These are phyloP conservation scores for Arrhopalites spinosus DNA, from an alignment of 2,888 invertebrate species.

Conservation along the genomic window DNA sequence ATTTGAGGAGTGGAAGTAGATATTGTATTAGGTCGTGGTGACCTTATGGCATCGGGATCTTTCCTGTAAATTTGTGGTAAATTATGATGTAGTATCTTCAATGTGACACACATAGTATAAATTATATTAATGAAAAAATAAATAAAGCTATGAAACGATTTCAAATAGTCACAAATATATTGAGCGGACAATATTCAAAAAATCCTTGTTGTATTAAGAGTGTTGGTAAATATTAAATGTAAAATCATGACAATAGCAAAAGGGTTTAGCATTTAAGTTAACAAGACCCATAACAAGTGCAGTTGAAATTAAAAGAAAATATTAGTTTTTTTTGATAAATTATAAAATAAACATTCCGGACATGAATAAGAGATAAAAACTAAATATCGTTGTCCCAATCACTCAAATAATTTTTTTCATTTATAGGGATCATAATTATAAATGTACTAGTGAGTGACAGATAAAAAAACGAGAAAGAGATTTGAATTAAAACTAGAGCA, in stretches of 20 bases:
- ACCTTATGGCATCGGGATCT: conserved; percentile 40
- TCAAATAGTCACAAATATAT: too few relatives aligned
- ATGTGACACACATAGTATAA: not conserved
- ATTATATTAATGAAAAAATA: too few relatives aligned
- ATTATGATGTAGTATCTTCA: too few relatives aligned
- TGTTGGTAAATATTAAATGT: too few relatives aligned
- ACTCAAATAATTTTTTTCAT: not conserved
- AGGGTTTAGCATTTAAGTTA: not conserved
- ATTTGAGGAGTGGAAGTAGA: conserved; percentile 41
- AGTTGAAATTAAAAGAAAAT: not conserved
- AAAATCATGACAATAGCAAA: not conserved
- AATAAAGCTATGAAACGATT: too few relatives aligned
- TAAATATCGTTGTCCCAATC: too few relatives aligned
- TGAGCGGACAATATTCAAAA: too few relatives aligned
- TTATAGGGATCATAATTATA: too few relatives aligned
- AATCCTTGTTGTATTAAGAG: too few relatives aligned
- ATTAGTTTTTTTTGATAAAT: not conserved
- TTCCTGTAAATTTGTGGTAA: conserved; percentile 36
- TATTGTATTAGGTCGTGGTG: conserved; percentile 45
- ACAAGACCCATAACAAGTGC: not conserved
- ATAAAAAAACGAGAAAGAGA: not conserved
- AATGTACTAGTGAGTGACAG: too few relatives aligned
- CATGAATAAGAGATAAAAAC: not conserved
- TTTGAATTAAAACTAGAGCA: not conserved
- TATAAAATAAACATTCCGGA: not conserved